These are phyloP conservation scores for Aphis gossypii DNA, from an alignment of 1,140 invertebrate genomes.

Conservation along the genomic window DNA sequence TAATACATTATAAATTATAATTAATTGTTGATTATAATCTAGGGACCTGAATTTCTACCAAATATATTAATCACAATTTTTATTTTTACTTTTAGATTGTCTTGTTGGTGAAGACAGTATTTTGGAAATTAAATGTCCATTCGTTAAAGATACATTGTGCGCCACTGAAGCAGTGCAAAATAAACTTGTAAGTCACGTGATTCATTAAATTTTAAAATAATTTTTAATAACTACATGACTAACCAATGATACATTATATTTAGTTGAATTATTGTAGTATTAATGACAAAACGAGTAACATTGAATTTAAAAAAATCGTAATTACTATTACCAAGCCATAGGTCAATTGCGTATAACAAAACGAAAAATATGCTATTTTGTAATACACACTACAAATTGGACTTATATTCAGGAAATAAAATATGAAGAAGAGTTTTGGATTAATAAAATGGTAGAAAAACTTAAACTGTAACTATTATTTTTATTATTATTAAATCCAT, in stretches of 20 bases:
- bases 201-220: no score
- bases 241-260: not conserved
- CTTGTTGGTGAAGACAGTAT: not conserved
- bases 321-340: constrained; percentile 11
- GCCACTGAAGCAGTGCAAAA: constrained; percentile 19
- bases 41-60: no score
- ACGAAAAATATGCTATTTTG: not conserved
- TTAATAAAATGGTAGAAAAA: not conserved
- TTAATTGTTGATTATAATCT: not conserved
- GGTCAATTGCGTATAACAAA: not conserved
- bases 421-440: not conserved
- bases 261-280: not conserved
- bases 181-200: not conserved
- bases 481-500: no score
- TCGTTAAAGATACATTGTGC: not conserved
- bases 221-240: constrained; percentile 5
- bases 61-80: not conserved
- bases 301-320: not conserved
- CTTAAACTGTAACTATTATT: not conserved
- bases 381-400: not conserved
- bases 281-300: not conserved
- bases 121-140: constrained; percentile 40
- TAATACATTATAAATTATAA: not conserved
- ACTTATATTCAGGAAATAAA: not conserved
- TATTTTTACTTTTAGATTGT: not conserved